Conservation (phyloP, 2,888 invertebrate species). For the Pollenia griseotomentosa region DNA sequence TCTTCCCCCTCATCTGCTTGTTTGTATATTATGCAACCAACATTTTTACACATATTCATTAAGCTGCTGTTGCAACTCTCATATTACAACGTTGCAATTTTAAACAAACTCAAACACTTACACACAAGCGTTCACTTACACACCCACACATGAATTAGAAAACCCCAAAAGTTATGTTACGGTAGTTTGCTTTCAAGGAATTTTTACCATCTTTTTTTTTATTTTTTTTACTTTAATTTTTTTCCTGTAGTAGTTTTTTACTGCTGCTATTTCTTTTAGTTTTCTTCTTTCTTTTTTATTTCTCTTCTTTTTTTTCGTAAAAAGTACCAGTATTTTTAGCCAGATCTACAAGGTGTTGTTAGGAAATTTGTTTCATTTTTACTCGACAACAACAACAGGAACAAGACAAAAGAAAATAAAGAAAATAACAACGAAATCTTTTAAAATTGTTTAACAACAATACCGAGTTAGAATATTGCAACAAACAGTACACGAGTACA, state of each 20-base stretch:
- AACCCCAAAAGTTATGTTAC: constrained; percentile 65
- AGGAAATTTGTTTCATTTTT: constrained; percentile 70
- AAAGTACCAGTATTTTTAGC: constrained; percentile 29
- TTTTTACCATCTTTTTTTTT: constrained; percentile 50
- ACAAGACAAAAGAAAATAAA: neutral
- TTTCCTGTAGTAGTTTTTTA: neutral
- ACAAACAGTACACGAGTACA: constrained; percentile 23
- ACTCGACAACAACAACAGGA: constrained; percentile 12
- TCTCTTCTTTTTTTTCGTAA: constrained; percentile 5
- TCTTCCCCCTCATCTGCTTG: no score
- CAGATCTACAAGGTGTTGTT: constrained; percentile 70
- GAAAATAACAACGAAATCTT: constrained; percentile 38
- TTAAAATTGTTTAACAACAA: constrained; percentile 70
- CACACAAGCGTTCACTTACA: neutral
- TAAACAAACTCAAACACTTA: neutral
- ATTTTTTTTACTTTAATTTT: neutral
- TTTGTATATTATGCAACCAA: neutral
- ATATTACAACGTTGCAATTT: constrained; percentile 35
- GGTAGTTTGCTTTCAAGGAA: constrained; percentile 62
- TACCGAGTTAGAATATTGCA: constrained; percentile 29
- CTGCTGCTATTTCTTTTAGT: neutral
- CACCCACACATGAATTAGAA: neutral
- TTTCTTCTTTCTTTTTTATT: neutral
- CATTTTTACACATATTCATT: neutral
- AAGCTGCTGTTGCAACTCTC: constrained; percentile 26